phyloP scores from a whole-genome alignment of 2,888 invertebrate species.

The Dolomedes plantarius region DNA sequence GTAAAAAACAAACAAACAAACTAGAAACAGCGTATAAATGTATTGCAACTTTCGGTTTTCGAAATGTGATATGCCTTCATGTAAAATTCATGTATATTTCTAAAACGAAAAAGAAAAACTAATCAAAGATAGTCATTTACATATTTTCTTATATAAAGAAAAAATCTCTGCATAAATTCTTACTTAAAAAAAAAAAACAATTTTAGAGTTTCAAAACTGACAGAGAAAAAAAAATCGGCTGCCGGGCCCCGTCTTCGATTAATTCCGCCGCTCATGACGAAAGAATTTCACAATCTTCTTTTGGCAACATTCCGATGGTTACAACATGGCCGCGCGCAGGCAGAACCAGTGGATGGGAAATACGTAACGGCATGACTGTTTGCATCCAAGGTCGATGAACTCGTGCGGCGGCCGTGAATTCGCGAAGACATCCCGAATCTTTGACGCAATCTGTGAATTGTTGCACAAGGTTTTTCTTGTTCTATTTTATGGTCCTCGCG shows the following conservation, averaged over 20 bases:
- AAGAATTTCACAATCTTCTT: not conserved
- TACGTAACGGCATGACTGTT: constrained; percentile 53
- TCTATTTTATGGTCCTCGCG: not conserved
- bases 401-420: constrained; percentile 43
- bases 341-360: constrained; percentile 3
- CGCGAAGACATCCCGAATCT: not conserved
- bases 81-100: no score
- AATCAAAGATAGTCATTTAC: no score
- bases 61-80: no score
- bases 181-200: not conserved
- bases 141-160: no score
- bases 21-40: no score
- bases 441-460: not conserved
- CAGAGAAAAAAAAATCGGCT: not conserved
- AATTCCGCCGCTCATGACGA: not conserved
- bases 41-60: no score
- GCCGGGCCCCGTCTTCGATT: not conserved
- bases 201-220: no score
- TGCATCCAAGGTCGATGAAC: constrained; percentile 51
- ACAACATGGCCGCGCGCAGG: constrained; percentile 18
- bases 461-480: constrained; percentile 6
- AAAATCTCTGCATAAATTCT: no score
- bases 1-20: no score
- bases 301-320: constrained; percentile 12
- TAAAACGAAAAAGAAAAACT: no score